Base-by-base conservation (phyloP, 2,888 invertebrate species). In the Quadroppia sp. region DNA sequence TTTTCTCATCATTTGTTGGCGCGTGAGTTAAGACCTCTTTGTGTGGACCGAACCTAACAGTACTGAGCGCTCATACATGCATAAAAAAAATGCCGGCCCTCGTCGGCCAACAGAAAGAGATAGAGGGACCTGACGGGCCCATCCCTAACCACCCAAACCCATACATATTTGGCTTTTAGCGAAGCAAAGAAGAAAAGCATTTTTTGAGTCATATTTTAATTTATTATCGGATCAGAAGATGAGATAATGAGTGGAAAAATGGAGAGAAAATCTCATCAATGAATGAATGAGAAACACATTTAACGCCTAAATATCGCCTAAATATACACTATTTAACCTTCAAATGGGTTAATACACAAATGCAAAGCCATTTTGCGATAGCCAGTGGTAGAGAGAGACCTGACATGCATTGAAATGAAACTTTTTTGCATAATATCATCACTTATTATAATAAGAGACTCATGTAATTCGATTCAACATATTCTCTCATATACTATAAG, bases 1-100 rank as follows among this genome's bases (percentile, higher is more conserved):
- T 32, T 64, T 64, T 64, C 36, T 64, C 61, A 64, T 64, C 61
- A 64, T 64, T 64, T 64, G 61, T 64, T 64, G 61, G 61, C 61
- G 61, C 61, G 61, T 64, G 61, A 64, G 61, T 64, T 36, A 36
- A 32, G 23, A 64, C 61, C 36, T 64, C 61, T 64, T 64, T 64
- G 61, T 61, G 59, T 7, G 11, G 36, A 64, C 61, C 32, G 32
- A 36, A 36, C 61, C 15, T n/a, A 48, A 48, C 20, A 48, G 15
- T 64, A 64, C 9, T 32, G 36, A 36, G 61, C 36, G 61, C 36
- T 64, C 20, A 36, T 13, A 28, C n/a, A 20, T 30, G 13, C 1
- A 17, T 56, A 25, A 6, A 0, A 36, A 59, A 59, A 28, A 36
- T 36, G n/a, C 36, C 61, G 36, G 61, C 61, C 11, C 36, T 64